A percentile compares a stretch with the other conserved stretches of the same genome.
Conservation (phyloP, 1,140 invertebrate species). For the Nylanderia fulva region DNA sequence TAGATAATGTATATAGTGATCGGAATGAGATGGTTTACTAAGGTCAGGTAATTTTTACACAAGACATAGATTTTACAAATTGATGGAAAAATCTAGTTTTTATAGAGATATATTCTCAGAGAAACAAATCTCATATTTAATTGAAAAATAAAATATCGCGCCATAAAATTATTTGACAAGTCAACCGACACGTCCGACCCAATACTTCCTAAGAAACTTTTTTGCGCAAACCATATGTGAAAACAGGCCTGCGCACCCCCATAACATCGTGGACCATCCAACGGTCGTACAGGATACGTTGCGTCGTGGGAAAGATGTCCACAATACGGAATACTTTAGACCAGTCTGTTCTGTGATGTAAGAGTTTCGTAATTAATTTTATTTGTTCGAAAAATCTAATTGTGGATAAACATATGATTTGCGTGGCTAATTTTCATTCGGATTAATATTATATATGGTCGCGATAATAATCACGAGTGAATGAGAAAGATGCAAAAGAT, state of each 20-base stretch:
- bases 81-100: not conserved
- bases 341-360: not conserved
- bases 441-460: not conserved
- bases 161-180: slow-evolving; percentile 50
- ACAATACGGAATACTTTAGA: slow-evolving; percentile 63
- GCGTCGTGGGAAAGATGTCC: slow-evolving; percentile 76
- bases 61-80: too few species aligned
- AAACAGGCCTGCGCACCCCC: slow-evolving; percentile 75
- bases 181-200: slow-evolving; percentile 46
- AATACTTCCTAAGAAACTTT: slow-evolving; percentile 66
- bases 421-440: not conserved
- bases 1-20: not conserved
- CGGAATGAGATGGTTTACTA: slow-evolving; percentile 6
- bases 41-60: not conserved
- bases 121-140: slow-evolving; percentile 54
- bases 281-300: slow-evolving; percentile 70
- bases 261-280: slow-evolving; percentile 70
- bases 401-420: not conserved
- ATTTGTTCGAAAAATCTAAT: not conserved
- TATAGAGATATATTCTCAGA: not conserved
- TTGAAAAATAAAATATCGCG: slow-evolving; percentile 33
- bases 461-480: not conserved
- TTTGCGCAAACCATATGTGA: slow-evolving; percentile 79
- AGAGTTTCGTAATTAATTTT: not conserved
- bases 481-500: not conserved